A percentile compares a stretch with the other conserved stretches of the same genome.
Conservation (phyloP, 2,797 vertebrate species). For the Staurois parvus region DNA sequence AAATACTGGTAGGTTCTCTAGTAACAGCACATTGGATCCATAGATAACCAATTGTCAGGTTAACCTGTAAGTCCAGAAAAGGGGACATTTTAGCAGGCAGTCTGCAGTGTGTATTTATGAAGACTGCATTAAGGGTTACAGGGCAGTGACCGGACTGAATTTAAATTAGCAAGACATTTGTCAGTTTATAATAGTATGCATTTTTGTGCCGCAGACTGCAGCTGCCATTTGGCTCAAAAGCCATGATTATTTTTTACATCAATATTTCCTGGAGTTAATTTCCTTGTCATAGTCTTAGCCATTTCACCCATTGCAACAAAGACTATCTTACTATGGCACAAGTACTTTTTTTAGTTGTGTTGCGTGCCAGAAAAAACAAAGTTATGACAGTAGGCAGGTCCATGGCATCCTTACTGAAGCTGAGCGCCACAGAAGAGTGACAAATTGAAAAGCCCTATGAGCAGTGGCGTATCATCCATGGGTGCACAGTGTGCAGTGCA, state of each 20-base stretch:
- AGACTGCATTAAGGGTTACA: slow-evolving; percentile 23
- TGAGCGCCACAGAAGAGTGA: no score
- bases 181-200: slow-evolving; percentile 44
- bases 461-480: no score
- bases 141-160: slow-evolving; percentile 56
- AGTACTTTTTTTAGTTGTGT: neutral
- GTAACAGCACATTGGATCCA: neutral
- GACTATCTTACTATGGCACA: neutral
- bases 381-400: no score
- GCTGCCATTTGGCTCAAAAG: slow-evolving; percentile 45
- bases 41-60: neutral
- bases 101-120: neutral
- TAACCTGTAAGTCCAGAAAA: neutral
- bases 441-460: no score
- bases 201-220: slow-evolving; percentile 28
- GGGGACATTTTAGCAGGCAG: neutral
- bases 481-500: no score
- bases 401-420: no score
- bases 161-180: slow-evolving; percentile 25
- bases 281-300: neutral
- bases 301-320: neutral
- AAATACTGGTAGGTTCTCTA: neutral
- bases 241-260: neutral
- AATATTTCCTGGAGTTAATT: slow-evolving; percentile 16
- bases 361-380: no score